Conservation (phyloP, 2,888 invertebrate genomes). For the Aphrophora alni region DNA sequence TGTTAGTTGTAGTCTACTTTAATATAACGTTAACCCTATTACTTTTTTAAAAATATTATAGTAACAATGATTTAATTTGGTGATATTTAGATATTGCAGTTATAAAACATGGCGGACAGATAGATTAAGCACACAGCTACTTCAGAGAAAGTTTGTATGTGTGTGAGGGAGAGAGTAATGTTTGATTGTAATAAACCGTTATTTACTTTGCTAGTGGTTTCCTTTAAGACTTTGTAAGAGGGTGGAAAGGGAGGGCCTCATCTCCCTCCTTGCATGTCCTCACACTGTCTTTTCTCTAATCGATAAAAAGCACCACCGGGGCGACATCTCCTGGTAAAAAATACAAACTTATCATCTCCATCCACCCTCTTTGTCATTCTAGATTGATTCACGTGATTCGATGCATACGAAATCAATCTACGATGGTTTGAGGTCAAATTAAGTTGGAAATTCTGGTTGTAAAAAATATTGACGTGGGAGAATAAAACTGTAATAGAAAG, state of each 20-base stretch:
- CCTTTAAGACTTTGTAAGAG: background rate
- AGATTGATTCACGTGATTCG: background rate
- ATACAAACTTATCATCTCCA: conserved; percentile 39
- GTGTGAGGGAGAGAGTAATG: background rate
- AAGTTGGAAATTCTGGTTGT: background rate
- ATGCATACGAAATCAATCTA: background rate
- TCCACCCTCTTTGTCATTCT: conserved; percentile 7
- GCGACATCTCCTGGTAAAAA: conserved; percentile 41
- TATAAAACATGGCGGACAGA: too few relatives aligned
- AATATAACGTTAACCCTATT: too few relatives aligned
- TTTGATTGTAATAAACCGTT: conserved; percentile 6
- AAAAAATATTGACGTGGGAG: too few relatives aligned
- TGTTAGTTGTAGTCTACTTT: too few relatives aligned
- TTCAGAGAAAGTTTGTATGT: too few relatives aligned
- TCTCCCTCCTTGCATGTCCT: conserved; percentile 37
- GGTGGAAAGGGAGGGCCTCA: conserved; percentile 15
- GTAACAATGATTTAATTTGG: too few relatives aligned
- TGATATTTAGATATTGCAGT: too few relatives aligned
- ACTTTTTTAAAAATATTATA: too few relatives aligned
- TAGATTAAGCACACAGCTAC: too few relatives aligned
- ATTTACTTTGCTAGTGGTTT: background rate
- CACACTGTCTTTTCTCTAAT: conserved; percentile 37
- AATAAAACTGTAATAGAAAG: too few relatives aligned
- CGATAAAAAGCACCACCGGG: conserved; percentile 39
- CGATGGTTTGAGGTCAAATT: background rate